Conservation (phyloP, 2,797 vertebrate species). For the Cephalopachus bancanus region DNA sequence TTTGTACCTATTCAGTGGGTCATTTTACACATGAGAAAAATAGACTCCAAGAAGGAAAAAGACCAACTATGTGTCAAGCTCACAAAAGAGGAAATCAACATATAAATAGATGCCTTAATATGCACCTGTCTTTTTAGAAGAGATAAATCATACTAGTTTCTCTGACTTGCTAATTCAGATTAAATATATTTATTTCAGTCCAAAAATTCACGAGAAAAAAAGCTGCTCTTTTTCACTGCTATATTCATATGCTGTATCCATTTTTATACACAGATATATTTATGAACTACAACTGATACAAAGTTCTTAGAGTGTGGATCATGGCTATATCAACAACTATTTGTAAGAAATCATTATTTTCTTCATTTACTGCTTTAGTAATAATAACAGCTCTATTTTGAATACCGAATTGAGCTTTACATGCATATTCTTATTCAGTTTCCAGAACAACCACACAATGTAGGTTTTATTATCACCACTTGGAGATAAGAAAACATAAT, state of each 20-base stretch:
- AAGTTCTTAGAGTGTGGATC: neutral
- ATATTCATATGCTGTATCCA: neutral
- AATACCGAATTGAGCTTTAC: neutral
- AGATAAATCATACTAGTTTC: neutral
- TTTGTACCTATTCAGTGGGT: neutral
- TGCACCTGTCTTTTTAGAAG: neutral
- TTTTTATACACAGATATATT: neutral
- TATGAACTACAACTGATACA: neutral
- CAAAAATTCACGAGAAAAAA: neutral
- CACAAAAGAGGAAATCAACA: neutral
- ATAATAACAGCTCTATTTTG: neutral
- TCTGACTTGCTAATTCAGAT: neutral
- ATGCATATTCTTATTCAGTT: neutral
- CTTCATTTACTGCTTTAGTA: neutral
- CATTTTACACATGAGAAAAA: neutral
- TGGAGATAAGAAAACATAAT: neutral
- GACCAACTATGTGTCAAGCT: neutral
- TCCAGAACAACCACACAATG: constrained; percentile 1
- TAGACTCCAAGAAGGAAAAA: neutral
- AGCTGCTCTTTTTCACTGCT: neutral
- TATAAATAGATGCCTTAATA: neutral
- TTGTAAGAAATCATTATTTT: neutral
- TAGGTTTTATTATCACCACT: neutral
- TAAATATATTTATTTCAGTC: neutral
- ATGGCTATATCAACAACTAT: neutral